Evolutionary conservation across 2,797 vertebrate species (phyloP).

Genomic region (Vultur gryphus): DNA sequence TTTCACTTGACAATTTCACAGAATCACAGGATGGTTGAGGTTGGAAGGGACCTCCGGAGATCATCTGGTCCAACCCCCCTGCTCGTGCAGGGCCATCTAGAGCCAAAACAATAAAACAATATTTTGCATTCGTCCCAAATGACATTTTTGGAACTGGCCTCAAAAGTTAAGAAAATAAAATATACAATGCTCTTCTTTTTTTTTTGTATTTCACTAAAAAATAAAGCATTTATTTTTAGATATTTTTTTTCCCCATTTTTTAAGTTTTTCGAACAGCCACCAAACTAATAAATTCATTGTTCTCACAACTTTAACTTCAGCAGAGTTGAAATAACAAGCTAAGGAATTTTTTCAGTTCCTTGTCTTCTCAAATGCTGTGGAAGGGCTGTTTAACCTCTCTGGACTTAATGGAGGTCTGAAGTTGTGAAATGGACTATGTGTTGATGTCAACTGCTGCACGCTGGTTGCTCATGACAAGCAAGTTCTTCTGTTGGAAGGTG

Average conservation of each 20-base stretch:
- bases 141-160: neutral
- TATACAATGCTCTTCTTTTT: neutral
- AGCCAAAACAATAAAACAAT: neutral
- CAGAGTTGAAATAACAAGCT: neutral
- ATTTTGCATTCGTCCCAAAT: neutral
- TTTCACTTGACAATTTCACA: neutral
- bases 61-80: neutral
- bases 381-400: neutral
- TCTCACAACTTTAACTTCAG: neutral
- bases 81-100: neutral
- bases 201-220: neutral
- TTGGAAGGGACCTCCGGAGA: neutral
- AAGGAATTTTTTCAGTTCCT: neutral
- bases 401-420: neutral
- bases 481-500: neutral
- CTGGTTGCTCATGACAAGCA: neutral
- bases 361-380: neutral
- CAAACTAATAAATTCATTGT: neutral
- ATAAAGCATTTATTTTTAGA: neutral
- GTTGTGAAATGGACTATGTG: neutral
- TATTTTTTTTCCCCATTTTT: neutral
- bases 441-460: rapidly evolving
- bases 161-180: neutral
- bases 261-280: neutral
- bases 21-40: neutral